These are phyloP conservation scores for Drosophila stalkeri DNA, from an alignment of 2,888 invertebrate genomes.

Conservation along the genomic window DNA sequence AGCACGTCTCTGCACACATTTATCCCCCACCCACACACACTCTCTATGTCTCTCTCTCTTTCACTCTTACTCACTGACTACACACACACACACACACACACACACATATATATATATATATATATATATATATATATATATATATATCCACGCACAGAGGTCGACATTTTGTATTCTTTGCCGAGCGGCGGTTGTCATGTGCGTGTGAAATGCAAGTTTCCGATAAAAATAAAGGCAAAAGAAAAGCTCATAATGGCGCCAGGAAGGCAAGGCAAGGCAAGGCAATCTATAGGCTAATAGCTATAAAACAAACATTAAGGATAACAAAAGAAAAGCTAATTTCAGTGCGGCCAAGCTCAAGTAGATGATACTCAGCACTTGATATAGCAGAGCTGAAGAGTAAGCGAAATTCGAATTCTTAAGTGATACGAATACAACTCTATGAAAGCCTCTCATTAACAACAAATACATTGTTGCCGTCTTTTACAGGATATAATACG, in stretches of 20 bases:
- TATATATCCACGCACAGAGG: conserved; percentile 17
- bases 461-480: too few relatives aligned
- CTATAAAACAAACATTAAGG: conserved; percentile 51
- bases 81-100: neutral
- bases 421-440: too few relatives aligned
- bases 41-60: neutral
- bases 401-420: neutral
- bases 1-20: conserved; percentile 56
- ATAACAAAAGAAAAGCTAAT: conserved; percentile 24
- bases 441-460: too few relatives aligned
- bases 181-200: conserved; percentile 57
- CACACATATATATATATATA: too few relatives aligned
- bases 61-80: neutral
- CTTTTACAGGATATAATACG: conserved; percentile 17
- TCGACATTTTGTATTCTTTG: conserved; percentile 42
- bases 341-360: neutral
- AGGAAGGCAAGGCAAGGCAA: conserved; percentile 33
- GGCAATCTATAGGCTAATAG: conserved; percentile 48
- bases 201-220: conserved; percentile 74
- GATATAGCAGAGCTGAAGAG: neutral
- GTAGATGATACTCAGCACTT: neutral
- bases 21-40: neutral
- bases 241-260: conserved; percentile 17
- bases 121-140: too few relatives aligned
- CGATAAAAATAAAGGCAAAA: conserved; percentile 46